Base-by-base conservation (phyloP, 2,888 invertebrate genomes). In the Octonoba sinensis region DNA sequence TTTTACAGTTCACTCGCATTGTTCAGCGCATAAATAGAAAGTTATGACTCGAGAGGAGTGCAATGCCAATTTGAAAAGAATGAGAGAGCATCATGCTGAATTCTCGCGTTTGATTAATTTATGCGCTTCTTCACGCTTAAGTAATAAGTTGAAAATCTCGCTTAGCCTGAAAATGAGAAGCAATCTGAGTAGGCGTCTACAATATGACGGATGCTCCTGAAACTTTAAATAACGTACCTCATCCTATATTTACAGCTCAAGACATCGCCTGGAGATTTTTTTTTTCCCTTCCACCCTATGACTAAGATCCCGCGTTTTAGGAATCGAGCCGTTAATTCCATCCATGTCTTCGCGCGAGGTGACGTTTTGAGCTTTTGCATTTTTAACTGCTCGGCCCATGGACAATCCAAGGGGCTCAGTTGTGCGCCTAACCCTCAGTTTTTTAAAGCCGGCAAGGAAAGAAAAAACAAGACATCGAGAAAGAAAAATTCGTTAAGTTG, bases 311-410 rank as follows among this genome's bases (percentile, higher is more conserved):
- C 36, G 59, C 67, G 67, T 67, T 69, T 75, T 20, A 70, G 76
- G 69, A 67, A 70, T 70, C 57, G 74, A 77, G 77, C 67, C 70
- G 70, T 71, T 78, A 78, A 78, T 78, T 71, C 77, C 70, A 60
- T 20, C 46, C 65, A 44, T 47, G 65, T 65, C 78, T 75, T 51
- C 67, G 27, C 22, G 27, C 57, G 54, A 51, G 66, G 78, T 73
- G 79, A 73, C 79, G 79, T 73, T 67, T 69, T 47, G 73, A 73
- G 79, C 79, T 81, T 73, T 81, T 81, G 72, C 79, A 81, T 81
- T 81, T 81, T 81, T 81, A 81, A 81, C 67, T 62, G 70, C 15
- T 47, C 65, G 62, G 56, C 24, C 62, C 59, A 46, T 47, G 62
- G 15, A 44, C 44, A 27, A 27, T 24, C 36, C 44, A 65, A 51